Base-by-base conservation (phyloP, 2,888 invertebrate species). In the Phengaris alcon region DNA sequence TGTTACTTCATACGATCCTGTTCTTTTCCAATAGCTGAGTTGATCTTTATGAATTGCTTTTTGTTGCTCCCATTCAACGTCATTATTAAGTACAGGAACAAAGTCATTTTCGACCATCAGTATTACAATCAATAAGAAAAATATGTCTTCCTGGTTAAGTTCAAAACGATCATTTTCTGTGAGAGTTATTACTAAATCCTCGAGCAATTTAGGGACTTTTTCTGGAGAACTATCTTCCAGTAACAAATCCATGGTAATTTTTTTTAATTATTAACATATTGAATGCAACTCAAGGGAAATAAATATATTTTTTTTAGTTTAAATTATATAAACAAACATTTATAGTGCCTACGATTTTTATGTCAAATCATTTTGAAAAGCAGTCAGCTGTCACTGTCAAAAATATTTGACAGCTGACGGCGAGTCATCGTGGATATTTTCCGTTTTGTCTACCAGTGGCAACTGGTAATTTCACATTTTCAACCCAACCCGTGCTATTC, bases 41-140 rank as follows among this genome's bases (percentile, higher is more conserved):
- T 83, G 82, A 75, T 82, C 77, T 12, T 79, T 76, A 77, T 85
- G 81, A 77, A 89, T 84, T 51, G 74, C 79, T 75, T 78, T 77
- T 59, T 79, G 35, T 68, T 78, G 78, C 74, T 85, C 81, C 70
- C 85, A 78, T 44, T 83, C 74, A 75, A 83, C 81, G 22, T 76
- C 77, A 48, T 87, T 79, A 78, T 82, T 78, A 77, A 83, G 79
- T 35, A 87, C 75, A 10, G 86, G 85, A 59, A 84, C 73, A 82
- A 91, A 92, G 54, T 88, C 89, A 84, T 91, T 91, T 82, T 93
- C 93, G 68, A 87, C 77, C 88, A 92, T 86, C 75, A 89, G 81
- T 76, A 88, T 84, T 52, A 90, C 78, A 76, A 92, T 83, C 75
- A 90, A 81, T 78, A 88, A 81, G 80, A 89, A 88, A 75, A 93